These are phyloP conservation scores for Willowsia nigromaculata DNA, from an alignment of 2,888 invertebrate species.

Conservation along the genomic window DNA sequence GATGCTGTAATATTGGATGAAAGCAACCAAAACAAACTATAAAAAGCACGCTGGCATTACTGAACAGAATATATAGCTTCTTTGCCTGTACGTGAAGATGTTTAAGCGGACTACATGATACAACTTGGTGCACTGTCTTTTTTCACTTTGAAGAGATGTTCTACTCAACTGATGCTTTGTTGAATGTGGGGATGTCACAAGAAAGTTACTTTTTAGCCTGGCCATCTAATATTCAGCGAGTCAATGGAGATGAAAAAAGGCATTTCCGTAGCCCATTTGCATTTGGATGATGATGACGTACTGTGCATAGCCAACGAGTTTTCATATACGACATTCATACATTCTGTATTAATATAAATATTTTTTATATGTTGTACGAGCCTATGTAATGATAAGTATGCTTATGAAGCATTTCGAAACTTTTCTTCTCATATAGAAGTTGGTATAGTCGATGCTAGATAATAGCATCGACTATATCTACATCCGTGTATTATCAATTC, in stretches of 20 bases:
- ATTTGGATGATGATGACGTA: conserved; percentile 30
- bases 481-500: background rate
- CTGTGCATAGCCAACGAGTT: background rate
- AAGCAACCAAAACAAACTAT: background rate
- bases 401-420: background rate
- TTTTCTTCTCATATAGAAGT: background rate
- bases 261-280: conserved; percentile 61
- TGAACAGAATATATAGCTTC: background rate
- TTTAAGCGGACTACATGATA: background rate
- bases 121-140: conserved; percentile 20
- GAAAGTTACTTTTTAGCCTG: background rate
- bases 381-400: background rate
- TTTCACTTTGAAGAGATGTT: background rate
- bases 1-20: background rate
- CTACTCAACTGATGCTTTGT: background rate
- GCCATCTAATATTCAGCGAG: conserved; percentile 49
- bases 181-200: background rate
- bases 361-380: background rate
- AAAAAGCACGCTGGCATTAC: background rate
- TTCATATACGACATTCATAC: background rate
- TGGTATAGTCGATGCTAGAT: background rate
- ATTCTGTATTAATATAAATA: background rate
- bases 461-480: background rate
- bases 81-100: background rate
- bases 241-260: conserved; percentile 63